phyloP scores from a whole-genome alignment of 2,113 vertebrate species.

The Colius striatus region DNA sequence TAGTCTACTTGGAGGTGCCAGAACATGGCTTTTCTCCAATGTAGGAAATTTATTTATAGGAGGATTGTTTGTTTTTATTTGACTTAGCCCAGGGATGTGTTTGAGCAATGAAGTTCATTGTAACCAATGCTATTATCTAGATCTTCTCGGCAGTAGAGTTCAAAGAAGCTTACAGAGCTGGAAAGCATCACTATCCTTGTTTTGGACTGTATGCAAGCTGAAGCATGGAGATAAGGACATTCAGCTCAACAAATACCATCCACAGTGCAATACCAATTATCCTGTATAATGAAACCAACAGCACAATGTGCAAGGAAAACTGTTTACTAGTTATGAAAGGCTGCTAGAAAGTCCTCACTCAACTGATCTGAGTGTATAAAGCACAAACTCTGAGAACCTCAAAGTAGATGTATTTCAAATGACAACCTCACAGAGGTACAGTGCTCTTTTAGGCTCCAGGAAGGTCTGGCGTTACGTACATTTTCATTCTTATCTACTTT shows the following conservation, averaged over 20 bases:
- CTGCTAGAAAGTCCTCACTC: not conserved
- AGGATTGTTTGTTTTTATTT: not conserved
- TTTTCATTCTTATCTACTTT: not conserved
- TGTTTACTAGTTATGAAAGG: not conserved
- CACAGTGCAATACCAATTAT: not conserved
- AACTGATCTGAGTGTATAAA: not conserved
- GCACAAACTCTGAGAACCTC: not conserved
- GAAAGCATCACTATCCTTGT: not conserved
- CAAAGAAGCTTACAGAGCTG: not conserved
- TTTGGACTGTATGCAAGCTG: not conserved
- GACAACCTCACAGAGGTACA: not conserved
- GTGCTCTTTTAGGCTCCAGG: not conserved
- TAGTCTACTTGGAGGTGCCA: not conserved
- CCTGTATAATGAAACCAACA: not conserved
- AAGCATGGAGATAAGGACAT: not conserved
- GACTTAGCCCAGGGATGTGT: not conserved
- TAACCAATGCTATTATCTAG: not conserved
- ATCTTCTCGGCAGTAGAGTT: slow-evolving; percentile 25
- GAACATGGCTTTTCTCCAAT: not conserved
- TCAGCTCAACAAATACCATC: not conserved
- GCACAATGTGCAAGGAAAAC: not conserved
- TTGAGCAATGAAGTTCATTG: not conserved
- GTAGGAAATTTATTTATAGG: not conserved
- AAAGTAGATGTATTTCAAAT: not conserved
- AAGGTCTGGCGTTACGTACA: not conserved